phyloP scores from a whole-genome alignment of 2,888 invertebrate genomes.

The Trachelus iudaicus region DNA sequence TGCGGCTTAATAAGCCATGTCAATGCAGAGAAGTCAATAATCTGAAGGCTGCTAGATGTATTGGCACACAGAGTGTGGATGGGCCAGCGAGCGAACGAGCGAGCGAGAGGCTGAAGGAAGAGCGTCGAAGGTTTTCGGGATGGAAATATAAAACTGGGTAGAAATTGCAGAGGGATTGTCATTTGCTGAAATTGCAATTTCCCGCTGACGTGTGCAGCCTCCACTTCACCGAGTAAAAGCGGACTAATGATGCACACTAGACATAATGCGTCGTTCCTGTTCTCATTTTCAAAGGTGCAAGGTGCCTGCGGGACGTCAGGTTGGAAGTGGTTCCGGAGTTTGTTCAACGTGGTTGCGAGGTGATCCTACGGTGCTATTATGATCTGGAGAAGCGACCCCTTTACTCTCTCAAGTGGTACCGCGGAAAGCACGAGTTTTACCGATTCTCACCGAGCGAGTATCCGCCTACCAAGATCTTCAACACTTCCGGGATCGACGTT shows the following conservation, averaged over 20 bases:
- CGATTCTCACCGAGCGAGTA: slow-evolving; percentile 81
- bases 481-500: slow-evolving; percentile 79
- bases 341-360: slow-evolving; percentile 76
- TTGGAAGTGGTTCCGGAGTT: slow-evolving; percentile 77
- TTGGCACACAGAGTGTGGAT: background rate
- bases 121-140: slow-evolving; percentile 9
- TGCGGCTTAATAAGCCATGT: slow-evolving; percentile 42
- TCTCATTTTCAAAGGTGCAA: slow-evolving; percentile 66
- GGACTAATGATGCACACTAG: slow-evolving; percentile 54
- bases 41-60: slow-evolving; percentile 18
- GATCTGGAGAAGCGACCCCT: slow-evolving; percentile 81
- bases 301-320: slow-evolving; percentile 77
- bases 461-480: slow-evolving; percentile 80
- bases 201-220: slow-evolving; percentile 48
- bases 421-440: slow-evolving; percentile 86
- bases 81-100: slow-evolving; percentile 30
- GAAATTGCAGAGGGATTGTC: slow-evolving; percentile 37
- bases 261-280: slow-evolving; percentile 42
- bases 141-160: slow-evolving; percentile 1
- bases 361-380: slow-evolving; percentile 78
- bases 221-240: slow-evolving; percentile 41
- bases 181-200: slow-evolving; percentile 58
- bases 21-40: slow-evolving; percentile 43
- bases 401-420: slow-evolving; percentile 90
- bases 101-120: slow-evolving; percentile 10